Conservation (phyloP, 2,113 vertebrate genomes). For the Phaetusa simplex region DNA sequence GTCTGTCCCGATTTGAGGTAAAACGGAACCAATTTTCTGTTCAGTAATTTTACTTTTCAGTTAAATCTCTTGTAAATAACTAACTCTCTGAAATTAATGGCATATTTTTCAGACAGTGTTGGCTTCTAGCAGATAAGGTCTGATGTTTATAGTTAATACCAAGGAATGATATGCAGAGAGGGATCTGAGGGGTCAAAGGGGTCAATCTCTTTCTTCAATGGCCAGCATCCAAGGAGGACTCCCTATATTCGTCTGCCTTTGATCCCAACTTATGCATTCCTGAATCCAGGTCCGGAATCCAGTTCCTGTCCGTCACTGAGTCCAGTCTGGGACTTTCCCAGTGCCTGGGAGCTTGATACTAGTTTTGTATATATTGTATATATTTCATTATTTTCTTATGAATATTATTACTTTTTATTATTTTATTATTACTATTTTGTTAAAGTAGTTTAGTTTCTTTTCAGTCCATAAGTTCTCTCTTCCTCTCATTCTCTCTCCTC, state of each 20-base stretch:
- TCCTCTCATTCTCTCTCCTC: not conserved
- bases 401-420: not conserved
- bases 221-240: not conserved
- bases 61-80: not conserved
- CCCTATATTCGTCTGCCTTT: not conserved
- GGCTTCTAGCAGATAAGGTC: not conserved
- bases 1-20: not conserved
- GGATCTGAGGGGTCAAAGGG: not conserved
- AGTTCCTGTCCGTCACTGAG: not conserved
- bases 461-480: not conserved
- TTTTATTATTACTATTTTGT: not conserved
- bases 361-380: not conserved
- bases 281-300: not conserved
- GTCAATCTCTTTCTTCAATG: not conserved
- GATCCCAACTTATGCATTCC: not conserved
- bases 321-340: not conserved
- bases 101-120: not conserved
- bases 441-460: not conserved
- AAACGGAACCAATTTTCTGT: not conserved
- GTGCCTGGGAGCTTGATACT: not conserved
- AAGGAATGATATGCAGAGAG: not conserved
- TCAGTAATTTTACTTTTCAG: not conserved
- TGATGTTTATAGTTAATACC: not conserved
- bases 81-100: not conserved
- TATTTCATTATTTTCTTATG: not conserved